Base-by-base conservation (phyloP, 2,797 vertebrate species). In the Acanthopagrus latus region DNA sequence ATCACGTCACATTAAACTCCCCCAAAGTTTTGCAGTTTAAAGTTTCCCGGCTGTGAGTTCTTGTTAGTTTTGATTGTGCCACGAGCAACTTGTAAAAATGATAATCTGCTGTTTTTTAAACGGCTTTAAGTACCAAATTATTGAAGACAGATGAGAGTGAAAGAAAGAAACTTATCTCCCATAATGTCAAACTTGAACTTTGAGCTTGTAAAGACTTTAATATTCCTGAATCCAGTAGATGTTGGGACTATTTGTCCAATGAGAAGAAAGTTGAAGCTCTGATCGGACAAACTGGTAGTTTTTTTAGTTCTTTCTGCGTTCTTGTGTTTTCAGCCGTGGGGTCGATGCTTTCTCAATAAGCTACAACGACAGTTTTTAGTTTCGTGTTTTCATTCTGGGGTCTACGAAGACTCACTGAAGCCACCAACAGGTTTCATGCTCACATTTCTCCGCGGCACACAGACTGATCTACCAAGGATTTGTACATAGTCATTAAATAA, bases 401-500 rank as follows among this genome's bases (percentile, higher is more conserved):
- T 85, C 69, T 4, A 3, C 9, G 72, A 78, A 83, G 64, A 1
- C 1, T 71, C 21, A 1, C 52, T n/a, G 13, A 78, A 70, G 71
- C 77, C 7, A 1, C 2, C 44, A 29, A 33, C 47, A 2, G 41
- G 25, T 43, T 48, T 1, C 12, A 58, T 6, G 71, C 71, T 89
- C 63, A 65, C 63, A 21, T 78, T 85, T 87, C 75, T 21, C 41
- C 50, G 55, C 64, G 18, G 71, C 56, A 50, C 87, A 78, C 80
- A 72, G 70, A 74, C 85, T 27, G 63, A 13, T 74, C 86, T 82
- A 85, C 86, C 87, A 85, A 89, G 81, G 88, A 82, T 83, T 73
- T 95, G 92, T 94, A 94, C 33, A 94, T 94, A 94, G 88, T 87
- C 76, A 71, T 82, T 79, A 72, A 6, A 86, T 72, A 25, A 74